Base-by-base conservation (phyloP, 2,888 invertebrate genomes). In the Cantharis rufa region DNA sequence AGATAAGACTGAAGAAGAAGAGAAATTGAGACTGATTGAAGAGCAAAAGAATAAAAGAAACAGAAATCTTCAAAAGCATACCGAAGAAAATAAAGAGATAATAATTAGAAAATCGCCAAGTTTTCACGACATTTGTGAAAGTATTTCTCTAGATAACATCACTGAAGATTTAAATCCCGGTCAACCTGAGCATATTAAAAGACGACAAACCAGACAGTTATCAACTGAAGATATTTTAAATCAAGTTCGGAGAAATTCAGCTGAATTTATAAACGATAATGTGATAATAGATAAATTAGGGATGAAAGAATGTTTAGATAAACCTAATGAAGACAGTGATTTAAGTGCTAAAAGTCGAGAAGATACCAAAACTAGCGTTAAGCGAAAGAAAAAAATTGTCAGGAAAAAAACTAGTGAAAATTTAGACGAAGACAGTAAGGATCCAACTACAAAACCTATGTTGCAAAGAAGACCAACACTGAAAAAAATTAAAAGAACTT, bases 221-320 rank as follows among this genome's bases (percentile, higher is more conserved):
- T 85, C 87, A 1, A 84, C 83, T 72, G 86, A 87, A 16, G 85
- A 87, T 77, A 78, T 87, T 15, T 79, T 88, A 18, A 85, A 86
- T 69, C 84, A 86, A 71, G 85, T 91, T 70, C 88, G 91, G 83
- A 88, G 91, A 82, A 90, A 90, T 83, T 92, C 92, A 0, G 88
- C 90, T 82, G 91, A 91, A 82, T 86, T 91, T 80, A 87, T 91
- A 80, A 90, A 90, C 64, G 91, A 91, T 84, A 91, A 92, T 85
- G 90, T 90, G 28, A 88, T 86, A 81, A 87, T 91, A 75, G 91
- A 91, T 82, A 89, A 90, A 24, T 85, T 91, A 82, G 90, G 91
- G 74, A 88, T 89, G 82, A 87, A 88, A 83, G 90, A 91, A 86
- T 90, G 91, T 84, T 87, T 91, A 64, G 90, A 90, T 82, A 90